These are phyloP conservation scores for Myrmophylax atrothorax DNA, from an alignment of 2,113 vertebrate genomes.

Conservation along the genomic window DNA sequence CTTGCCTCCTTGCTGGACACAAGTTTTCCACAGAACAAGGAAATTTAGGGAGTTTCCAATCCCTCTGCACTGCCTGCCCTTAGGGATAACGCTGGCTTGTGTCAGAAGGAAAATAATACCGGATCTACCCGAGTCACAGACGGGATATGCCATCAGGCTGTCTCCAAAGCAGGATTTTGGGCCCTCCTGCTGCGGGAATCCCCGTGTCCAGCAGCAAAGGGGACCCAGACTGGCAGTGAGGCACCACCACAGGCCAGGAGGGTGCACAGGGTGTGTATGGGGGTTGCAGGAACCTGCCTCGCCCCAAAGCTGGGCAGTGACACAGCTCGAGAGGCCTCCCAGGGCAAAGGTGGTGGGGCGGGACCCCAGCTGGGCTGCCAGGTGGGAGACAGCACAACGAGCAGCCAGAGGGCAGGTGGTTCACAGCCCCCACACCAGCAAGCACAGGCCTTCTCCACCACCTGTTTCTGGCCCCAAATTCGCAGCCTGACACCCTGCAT, in stretches of 20 bases:
- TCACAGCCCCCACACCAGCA: not conserved
- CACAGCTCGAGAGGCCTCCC: not conserved
- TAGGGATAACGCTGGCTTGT: rapidly evolving
- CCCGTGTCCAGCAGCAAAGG: not conserved
- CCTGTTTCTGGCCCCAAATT: not conserved
- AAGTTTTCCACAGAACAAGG: not conserved
- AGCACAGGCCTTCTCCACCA: rapidly evolving
- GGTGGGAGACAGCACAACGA: not conserved
- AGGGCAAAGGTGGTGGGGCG: not conserved
- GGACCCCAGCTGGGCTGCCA: not conserved
- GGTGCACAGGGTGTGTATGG: not conserved
- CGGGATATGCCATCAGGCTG: not conserved
- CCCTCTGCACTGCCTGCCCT: not conserved
- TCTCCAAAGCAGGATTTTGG: not conserved
- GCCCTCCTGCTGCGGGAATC: not conserved
- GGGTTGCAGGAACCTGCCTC: not conserved
- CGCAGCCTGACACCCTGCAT: not conserved
- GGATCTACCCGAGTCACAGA: not conserved
- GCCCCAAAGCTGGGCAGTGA: not conserved
- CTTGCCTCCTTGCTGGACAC: not conserved
- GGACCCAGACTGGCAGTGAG: not conserved
- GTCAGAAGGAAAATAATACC: not conserved
- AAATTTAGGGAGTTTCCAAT: conserved; percentile 44
- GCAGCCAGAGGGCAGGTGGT: not conserved
- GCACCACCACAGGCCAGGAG: not conserved